Evolutionary conservation across 37 sponge, comb jelly and placozoan species (phyloP).

Genomic region (Cladorhizidae sp.): DNA sequence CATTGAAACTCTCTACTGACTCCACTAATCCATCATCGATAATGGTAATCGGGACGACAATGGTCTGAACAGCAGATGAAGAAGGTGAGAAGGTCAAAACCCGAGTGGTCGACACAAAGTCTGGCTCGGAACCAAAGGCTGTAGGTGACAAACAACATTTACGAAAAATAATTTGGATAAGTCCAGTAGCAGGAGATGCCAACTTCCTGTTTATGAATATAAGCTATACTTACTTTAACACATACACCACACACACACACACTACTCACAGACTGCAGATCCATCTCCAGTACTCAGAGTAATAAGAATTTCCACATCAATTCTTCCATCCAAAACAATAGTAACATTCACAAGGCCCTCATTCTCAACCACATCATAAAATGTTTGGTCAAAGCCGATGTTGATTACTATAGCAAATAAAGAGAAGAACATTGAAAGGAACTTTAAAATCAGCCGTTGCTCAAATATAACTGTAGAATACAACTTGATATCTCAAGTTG

Average conservation of each 20-base stretch:
- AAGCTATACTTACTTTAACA: too few relatives aligned
- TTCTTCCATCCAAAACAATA: background rate
- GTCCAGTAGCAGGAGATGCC: too few relatives aligned
- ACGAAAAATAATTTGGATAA: too few relatives aligned
- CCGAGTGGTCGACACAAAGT: background rate
- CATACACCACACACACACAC: too few relatives aligned
- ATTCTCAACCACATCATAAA: background rate
- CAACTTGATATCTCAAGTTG: too few relatives aligned
- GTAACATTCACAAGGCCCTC: constrained; percentile 6
- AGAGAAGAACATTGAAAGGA: too few relatives aligned
- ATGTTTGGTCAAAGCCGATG: background rate
- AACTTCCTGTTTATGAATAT: too few relatives aligned
- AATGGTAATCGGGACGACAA: background rate
- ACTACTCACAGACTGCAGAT: constrained; percentile 26
- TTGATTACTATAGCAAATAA: too few relatives aligned
- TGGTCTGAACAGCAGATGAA: background rate
- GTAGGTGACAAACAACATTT: too few relatives aligned
- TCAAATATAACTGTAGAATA: too few relatives aligned
- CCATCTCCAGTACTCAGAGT: constrained; percentile 4
- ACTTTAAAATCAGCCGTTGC: background rate
- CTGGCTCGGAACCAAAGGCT: constrained; percentile 4
- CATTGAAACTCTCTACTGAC: background rate
- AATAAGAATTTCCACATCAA: background rate
- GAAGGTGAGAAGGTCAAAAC: background rate
- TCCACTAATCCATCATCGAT: constrained; percentile 2